Evolutionary conservation across 2,113 vertebrate genomes (phyloP).

Genomic region (Pterocles gutturalis): DNA sequence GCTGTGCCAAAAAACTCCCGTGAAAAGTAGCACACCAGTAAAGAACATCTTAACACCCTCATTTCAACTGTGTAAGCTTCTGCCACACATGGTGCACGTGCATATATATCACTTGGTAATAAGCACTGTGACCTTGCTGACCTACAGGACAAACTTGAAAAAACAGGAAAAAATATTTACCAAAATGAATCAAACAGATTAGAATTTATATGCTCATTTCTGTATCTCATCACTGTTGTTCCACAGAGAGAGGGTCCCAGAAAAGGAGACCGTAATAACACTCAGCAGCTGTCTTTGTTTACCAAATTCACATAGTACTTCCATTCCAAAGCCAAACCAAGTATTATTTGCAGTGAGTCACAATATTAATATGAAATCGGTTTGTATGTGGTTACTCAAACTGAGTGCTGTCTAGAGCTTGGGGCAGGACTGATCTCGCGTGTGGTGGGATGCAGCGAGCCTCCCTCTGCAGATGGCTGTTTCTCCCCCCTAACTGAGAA

Average conservation of each 20-base stretch:
- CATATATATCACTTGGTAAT: neutral
- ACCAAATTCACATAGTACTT: neutral
- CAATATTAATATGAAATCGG: neutral
- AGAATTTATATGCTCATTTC: neutral
- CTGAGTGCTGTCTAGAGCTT: rapidly evolving
- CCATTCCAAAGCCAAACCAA: neutral
- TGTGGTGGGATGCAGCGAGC: neutral
- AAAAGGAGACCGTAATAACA: neutral
- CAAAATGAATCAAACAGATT: neutral
- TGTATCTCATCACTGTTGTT: neutral
- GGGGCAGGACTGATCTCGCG: neutral
- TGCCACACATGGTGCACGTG: rapidly evolving
- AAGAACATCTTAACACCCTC: neutral
- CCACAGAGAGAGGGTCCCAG: neutral
- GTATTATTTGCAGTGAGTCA: neutral
- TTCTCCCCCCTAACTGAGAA: neutral
- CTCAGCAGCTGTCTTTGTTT: neutral
- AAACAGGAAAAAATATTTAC: neutral
- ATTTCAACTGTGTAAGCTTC: neutral
- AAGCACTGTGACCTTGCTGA: neutral
- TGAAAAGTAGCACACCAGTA: rapidly evolving
- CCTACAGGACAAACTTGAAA: neutral
- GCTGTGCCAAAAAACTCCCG: neutral
- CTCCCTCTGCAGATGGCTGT: neutral
- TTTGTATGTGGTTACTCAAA: neutral